Evolutionary conservation across 1,140 invertebrate species (phyloP).

Genomic region (Probaryconus sp.): DNA sequence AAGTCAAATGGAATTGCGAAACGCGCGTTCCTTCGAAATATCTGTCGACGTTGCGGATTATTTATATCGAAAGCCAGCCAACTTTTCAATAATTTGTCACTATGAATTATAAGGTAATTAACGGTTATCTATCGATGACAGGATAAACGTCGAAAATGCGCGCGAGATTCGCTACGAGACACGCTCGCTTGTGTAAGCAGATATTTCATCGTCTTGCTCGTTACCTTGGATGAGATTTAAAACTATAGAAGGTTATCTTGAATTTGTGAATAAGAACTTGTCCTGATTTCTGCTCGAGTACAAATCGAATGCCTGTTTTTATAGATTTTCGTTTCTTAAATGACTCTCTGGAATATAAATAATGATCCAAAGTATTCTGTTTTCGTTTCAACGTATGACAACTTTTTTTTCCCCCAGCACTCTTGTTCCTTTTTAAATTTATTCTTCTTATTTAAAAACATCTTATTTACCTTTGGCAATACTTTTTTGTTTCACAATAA

Average conservation of each 20-base stretch:
- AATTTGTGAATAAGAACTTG: conserved; percentile 53
- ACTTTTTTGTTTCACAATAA: too few species aligned
- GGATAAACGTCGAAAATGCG: conserved; percentile 32
- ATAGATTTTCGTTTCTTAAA: too few species aligned
- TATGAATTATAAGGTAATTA: conserved; percentile 23
- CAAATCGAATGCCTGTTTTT: conserved; percentile 17
- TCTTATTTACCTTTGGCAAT: too few species aligned
- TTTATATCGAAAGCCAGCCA: conserved; percentile 16
- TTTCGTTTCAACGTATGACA: too few species aligned
- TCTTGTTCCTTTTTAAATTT: too few species aligned
- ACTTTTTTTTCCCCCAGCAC: too few species aligned
- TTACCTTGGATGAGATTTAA: conserved; percentile 48
- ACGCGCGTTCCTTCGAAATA: too few species aligned
- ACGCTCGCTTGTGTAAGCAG: conserved; percentile 17
- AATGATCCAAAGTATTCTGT: too few species aligned
- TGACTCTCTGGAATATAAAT: too few species aligned
- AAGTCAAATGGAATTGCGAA: too few species aligned
- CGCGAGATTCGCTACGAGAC: neutral
- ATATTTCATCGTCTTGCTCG: conserved; percentile 16
- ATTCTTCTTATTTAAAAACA: too few species aligned
- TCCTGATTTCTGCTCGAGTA: conserved; percentile 37
- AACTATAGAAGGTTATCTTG: conserved; percentile 47
- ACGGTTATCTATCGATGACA: conserved; percentile 23
- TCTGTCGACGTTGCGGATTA: too few species aligned
- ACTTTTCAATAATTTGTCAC: conserved; percentile 18